Conservation (phyloP, 2,888 invertebrate genomes). For the Parnassius apollo region DNA sequence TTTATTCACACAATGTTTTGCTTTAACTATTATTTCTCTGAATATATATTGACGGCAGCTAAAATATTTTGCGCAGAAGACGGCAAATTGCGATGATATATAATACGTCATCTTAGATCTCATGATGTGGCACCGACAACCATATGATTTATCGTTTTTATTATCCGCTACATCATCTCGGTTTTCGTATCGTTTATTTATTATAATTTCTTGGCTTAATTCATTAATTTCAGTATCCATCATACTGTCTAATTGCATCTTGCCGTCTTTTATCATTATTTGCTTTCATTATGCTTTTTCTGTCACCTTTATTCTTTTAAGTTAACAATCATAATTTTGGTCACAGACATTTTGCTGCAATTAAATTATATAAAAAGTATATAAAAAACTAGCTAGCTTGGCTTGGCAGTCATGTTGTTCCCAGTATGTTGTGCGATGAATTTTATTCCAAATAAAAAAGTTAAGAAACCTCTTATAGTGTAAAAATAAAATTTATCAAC, state of each 20-base stretch:
- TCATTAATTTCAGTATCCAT: constrained; percentile 71
- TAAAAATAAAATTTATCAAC: too few relatives aligned
- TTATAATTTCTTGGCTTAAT: constrained; percentile 65
- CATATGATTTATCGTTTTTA: constrained; percentile 44
- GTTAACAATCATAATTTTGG: constrained; percentile 33
- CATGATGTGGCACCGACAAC: constrained; percentile 79
- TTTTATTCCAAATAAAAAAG: too few relatives aligned
- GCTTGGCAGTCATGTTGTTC: too few relatives aligned
- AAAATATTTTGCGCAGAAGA: constrained; percentile 53
- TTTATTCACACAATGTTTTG: constrained; percentile 3
- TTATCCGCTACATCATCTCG: constrained; percentile 68
- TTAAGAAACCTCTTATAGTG: too few relatives aligned
- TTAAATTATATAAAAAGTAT: not conserved
- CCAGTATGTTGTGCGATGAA: too few relatives aligned
- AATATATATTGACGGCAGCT: constrained; percentile 36
- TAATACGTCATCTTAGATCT: constrained; percentile 50
- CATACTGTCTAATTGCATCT: constrained; percentile 73
- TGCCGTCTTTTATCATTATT: constrained; percentile 78
- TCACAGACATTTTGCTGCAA: not conserved
- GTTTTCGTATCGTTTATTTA: constrained; percentile 57
- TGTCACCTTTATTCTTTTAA: not conserved
- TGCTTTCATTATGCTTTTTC: constrained; percentile 54
- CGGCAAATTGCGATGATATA: constrained; percentile 72
- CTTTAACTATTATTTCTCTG: constrained; percentile 18
- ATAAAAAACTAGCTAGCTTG: too few relatives aligned